Evolutionary conservation across 2,888 invertebrate genomes (phyloP).

Genomic region (Flexamia atlantica): DNA sequence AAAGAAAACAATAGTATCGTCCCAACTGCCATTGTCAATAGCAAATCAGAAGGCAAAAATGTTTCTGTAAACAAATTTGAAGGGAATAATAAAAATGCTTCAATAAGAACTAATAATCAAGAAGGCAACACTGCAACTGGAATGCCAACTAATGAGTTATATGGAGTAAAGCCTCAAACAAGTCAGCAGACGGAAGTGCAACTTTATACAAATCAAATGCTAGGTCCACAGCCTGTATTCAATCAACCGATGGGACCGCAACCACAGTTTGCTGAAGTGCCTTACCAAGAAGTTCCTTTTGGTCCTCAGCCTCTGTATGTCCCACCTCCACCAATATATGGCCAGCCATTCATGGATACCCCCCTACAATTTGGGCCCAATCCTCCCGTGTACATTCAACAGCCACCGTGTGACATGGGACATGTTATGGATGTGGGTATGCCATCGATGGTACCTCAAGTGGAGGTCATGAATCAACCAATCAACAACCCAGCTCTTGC

Average conservation of each 20-base stretch:
- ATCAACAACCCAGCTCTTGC: not conserved
- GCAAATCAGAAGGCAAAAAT: not conserved
- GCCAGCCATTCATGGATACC: slow-evolving; percentile 9
- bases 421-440: not conserved
- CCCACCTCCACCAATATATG: not conserved
- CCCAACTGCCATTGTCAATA: not conserved
- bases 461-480: not conserved
- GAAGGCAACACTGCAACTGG: not conserved
- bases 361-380: slow-evolving; percentile 19
- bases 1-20: not conserved
- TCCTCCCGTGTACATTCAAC: not conserved
- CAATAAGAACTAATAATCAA: not conserved
- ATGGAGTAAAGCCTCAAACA: not conserved
- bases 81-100: not conserved
- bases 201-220: not conserved
- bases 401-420: not conserved
- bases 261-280: not conserved
- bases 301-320: not conserved
- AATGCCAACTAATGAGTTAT: no score
- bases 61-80: not conserved
- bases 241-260: not conserved
- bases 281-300: slow-evolving; percentile 15
- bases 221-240: not conserved
- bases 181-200: not conserved
- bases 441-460: not conserved